phyloP scores from a whole-genome alignment of 1,140 invertebrate species.

The Gryon sp. region DNA sequence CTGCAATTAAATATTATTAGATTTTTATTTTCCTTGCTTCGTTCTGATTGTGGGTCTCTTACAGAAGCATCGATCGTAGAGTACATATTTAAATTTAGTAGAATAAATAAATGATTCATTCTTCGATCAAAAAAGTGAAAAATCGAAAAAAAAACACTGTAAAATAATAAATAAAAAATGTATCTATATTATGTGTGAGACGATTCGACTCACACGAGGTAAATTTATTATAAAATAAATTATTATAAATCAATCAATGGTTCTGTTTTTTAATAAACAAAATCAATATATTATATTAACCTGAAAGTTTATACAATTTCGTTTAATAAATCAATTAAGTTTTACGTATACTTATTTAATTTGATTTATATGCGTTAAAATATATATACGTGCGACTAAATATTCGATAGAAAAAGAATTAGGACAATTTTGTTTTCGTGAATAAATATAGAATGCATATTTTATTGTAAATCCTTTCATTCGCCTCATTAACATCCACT shows the following conservation, averaged over 20 bases:
- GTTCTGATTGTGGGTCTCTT: constrained; percentile 57
- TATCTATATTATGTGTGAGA: constrained; percentile 70
- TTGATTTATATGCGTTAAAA: too few relatives aligned
- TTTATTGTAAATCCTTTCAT: constrained; percentile 42
- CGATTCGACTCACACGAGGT: constrained; percentile 59
- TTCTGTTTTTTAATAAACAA: too few relatives aligned
- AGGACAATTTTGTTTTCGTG: constrained; percentile 15
- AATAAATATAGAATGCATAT: constrained; percentile 57
- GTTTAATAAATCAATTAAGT: too few relatives aligned
- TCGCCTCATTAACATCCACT: constrained; percentile 39
- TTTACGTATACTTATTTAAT: too few relatives aligned
- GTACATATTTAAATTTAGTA: constrained; percentile 62
- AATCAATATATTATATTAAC: too few relatives aligned
- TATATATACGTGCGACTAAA: too few relatives aligned
- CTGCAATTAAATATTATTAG: too few relatives aligned
- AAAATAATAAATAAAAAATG: constrained; percentile 72
- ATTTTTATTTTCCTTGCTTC: too few relatives aligned
- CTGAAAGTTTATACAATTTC: too few relatives aligned
- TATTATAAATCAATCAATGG: constrained; percentile 71
- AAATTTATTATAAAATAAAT: constrained; percentile 80
- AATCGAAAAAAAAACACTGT: constrained; percentile 58
- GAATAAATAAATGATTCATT: constrained; percentile 62
- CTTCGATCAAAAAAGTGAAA: constrained; percentile 65
- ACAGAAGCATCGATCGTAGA: constrained; percentile 57
- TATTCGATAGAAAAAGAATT: too few relatives aligned